Evolutionary conservation across 2,888 invertebrate genomes (phyloP).

Genomic region (Perithous albicinctus): DNA sequence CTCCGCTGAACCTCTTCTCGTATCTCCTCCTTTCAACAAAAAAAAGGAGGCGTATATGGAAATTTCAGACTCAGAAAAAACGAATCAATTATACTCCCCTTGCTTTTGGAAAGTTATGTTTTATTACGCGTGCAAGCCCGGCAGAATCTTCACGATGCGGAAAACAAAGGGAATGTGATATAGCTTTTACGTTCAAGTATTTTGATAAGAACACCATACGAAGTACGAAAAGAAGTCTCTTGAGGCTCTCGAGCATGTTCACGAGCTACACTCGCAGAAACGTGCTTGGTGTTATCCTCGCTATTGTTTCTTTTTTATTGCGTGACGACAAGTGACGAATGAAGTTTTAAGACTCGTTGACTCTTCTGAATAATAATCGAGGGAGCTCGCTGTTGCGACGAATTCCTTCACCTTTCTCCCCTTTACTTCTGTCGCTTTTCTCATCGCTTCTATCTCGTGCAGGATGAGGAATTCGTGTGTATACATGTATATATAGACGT

Average conservation of each 20-base stretch:
- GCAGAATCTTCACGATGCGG: background rate
- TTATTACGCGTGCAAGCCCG: conserved; percentile 18
- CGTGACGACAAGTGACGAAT: conserved; percentile 62
- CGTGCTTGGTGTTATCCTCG: conserved; percentile 2
- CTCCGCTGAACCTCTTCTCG: conserved; percentile 4
- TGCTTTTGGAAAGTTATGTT: conserved; percentile 15
- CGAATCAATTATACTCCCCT: background rate
- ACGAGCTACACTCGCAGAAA: background rate
- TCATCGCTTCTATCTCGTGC: conserved; percentile 20
- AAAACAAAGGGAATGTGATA: background rate
- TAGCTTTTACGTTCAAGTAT: conserved; percentile 30
- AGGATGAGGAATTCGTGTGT: conserved; percentile 54
- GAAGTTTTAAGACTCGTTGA: conserved; percentile 61
- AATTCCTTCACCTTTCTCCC: conserved; percentile 36
- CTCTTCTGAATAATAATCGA: conserved; percentile 64
- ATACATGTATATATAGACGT: conserved; percentile 48
- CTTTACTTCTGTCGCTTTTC: conserved; percentile 48
- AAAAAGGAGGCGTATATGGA: background rate
- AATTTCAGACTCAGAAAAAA: conserved; percentile 18
- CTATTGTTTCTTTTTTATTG: conserved; percentile 27
- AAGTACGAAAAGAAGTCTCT: conserved; percentile 46
- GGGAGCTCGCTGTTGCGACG: conserved; percentile 20
- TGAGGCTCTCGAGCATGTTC: conserved; percentile 8
- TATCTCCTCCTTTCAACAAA: conserved; percentile 24
- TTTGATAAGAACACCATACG: conserved; percentile 39